Conservation (phyloP, 2,113 vertebrate genomes). For the Piliocolobus tephrosceles region DNA sequence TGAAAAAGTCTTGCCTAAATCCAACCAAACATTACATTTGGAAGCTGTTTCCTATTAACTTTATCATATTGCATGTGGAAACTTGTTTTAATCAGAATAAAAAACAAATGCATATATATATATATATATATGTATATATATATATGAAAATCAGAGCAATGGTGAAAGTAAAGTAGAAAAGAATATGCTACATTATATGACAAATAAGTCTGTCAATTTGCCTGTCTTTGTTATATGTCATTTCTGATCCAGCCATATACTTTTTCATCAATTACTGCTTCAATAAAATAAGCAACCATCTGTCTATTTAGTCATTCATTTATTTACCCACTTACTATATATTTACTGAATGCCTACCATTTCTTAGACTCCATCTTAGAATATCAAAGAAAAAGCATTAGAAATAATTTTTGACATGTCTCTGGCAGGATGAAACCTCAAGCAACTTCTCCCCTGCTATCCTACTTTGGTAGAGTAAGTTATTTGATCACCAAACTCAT, state of each 20-base stretch:
- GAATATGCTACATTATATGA: not conserved
- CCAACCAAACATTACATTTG: not conserved
- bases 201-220: not conserved
- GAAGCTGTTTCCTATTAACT: not conserved
- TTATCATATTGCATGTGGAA: not conserved
- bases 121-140: not conserved
- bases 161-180: not conserved
- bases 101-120: not conserved
- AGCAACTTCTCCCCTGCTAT: not conserved
- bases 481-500: not conserved
- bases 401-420: not conserved
- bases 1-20: constrained; percentile 11
- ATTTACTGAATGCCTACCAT: not conserved
- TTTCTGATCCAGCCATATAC: not conserved
- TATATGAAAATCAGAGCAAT: not conserved
- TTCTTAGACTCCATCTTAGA: not conserved
- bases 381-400: not conserved
- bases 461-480: not conserved
- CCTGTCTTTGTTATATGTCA: not conserved
- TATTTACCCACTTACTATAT: not conserved
- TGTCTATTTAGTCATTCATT: not conserved
- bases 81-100: not conserved
- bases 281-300: not conserved
- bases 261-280: not conserved
- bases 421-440: not conserved